These are phyloP conservation scores for Sialia sialis DNA, from an alignment of 2,113 vertebrate species.

Conservation along the genomic window DNA sequence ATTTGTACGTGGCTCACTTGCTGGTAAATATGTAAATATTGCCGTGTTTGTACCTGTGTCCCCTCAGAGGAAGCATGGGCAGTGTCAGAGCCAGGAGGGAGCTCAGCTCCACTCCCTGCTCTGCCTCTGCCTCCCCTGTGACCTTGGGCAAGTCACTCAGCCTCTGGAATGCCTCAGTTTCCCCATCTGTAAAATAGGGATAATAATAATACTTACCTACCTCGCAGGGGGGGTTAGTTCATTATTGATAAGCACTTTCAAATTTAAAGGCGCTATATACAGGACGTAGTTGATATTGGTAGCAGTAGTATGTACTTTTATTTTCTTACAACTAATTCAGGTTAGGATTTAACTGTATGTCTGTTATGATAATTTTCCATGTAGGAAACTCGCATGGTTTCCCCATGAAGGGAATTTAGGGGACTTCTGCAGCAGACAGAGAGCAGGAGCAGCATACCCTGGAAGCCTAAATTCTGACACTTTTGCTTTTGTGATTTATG, in stretches of 20 bases:
- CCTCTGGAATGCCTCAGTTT: slow-evolving; percentile 50
- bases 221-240: slow-evolving; percentile 53
- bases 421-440: not conserved
- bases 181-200: slow-evolving; percentile 68
- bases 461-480: not conserved
- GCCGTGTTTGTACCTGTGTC: not conserved
- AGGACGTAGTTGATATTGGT: not conserved
- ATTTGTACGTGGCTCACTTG: not conserved
- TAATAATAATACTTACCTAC: slow-evolving; percentile 58
- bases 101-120: not conserved
- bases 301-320: not conserved
- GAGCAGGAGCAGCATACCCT: not conserved
- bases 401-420: slow-evolving; percentile 14
- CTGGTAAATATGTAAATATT: not conserved
- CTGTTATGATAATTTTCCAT: not conserved
- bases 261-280: slow-evolving; percentile 46
- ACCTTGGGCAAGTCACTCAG: slow-evolving; percentile 61
- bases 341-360: slow-evolving; percentile 7
- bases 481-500: slow-evolving; percentile 4
- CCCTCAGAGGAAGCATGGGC: not conserved
- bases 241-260: slow-evolving; percentile 45
- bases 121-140: slow-evolving; percentile 4
- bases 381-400: slow-evolving; percentile 19
- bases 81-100: not conserved
- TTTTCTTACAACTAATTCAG: slow-evolving; percentile 46